Base-by-base conservation (phyloP, 2,797 vertebrate genomes). In the Heliangelus exortis region DNA sequence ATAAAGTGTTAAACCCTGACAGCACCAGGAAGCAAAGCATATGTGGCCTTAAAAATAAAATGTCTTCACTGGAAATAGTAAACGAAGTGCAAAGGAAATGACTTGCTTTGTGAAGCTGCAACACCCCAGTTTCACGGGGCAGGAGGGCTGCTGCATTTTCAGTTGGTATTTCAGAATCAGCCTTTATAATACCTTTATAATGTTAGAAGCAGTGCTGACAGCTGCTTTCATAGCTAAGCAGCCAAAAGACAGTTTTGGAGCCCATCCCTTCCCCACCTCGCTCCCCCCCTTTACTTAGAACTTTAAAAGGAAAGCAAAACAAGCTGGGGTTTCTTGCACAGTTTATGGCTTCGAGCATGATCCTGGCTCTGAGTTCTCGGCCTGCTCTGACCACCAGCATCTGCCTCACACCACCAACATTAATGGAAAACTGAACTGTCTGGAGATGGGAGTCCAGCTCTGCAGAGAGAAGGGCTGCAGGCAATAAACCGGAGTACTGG, bases 401-500 rank as follows among this genome's bases (percentile, higher is more conserved):
- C 31, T 47, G 69, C 29, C 48, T 81, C 23, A 2, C 1, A 5
- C 9, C 15, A 14, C 28, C 55, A 69, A 1, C n/a, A 10, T 28
- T 57, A 26, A 5, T 39, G 25, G 57, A 43, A 14, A 57, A 28
- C 36, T 4, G 41, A 29, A 12, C 26, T 16, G 10, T 10, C 12
- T n/a, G 21, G 36, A 59, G 50, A 25, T 3, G 19, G 71, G 77
- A 51, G 68, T 18, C 39, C 72, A 73, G 51, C 57, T 68, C 45
- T 28, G 71, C 26, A n/a, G 36, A 55, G 20, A 31, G 6, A 41
- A 4, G 17, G 45, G 45, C 54, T 69, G 72, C 48, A 77, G 50
- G 61, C 47, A 55, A 2, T 18, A 11, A 36, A 28, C 0, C 4
- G 15, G 10, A 2, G 3, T 21, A 3, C 6, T 8, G 13, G 41